A percentile compares a stretch with the other conserved stretches of the same genome.
These are phyloP conservation scores for Danio kyathit DNA, from an alignment of 2,797 vertebrate genomes.

Conservation along the genomic window DNA sequence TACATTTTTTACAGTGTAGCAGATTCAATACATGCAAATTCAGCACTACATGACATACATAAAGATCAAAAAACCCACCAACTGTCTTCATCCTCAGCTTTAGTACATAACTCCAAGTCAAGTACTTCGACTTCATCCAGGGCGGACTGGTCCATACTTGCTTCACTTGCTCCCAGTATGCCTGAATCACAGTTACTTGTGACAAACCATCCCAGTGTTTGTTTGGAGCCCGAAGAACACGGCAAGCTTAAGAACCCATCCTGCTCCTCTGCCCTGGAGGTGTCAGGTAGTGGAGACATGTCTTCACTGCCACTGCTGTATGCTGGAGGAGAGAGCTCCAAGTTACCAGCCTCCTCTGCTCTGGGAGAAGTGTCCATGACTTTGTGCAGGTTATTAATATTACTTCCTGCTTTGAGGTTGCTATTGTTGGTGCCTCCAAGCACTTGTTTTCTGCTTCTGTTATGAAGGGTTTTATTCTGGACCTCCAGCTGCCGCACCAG, in stretches of 20 bases:
- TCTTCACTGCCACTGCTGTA: constrained; percentile 74
- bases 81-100: constrained; percentile 84
- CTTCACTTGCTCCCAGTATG: constrained; percentile 72
- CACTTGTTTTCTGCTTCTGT: constrained; percentile 73
- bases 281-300: constrained; percentile 72
- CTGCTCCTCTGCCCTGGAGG: constrained; percentile 62
- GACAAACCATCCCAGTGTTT: constrained; percentile 66
- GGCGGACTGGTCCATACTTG: constrained; percentile 73
- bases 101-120: constrained; percentile 83
- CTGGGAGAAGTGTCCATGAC: constrained; percentile 56
- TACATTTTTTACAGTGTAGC: too few species aligned
- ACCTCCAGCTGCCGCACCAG: constrained; percentile 88
- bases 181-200: constrained; percentile 78
- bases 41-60: neutral
- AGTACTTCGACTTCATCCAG: constrained; percentile 90
- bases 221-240: constrained; percentile 64
- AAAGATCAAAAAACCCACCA: constrained; percentile 81
- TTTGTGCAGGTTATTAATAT: constrained; percentile 67
- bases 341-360: constrained; percentile 68
- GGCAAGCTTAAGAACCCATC: constrained; percentile 69
- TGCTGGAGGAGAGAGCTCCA: constrained; percentile 69
- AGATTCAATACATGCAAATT: too few species aligned
- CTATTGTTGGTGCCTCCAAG: constrained; percentile 68
- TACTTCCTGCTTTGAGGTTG: constrained; percentile 63
- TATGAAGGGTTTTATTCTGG: constrained; percentile 87